Base-by-base conservation (phyloP, 2,113 vertebrate species). In the Microtus ochrogaster region DNA sequence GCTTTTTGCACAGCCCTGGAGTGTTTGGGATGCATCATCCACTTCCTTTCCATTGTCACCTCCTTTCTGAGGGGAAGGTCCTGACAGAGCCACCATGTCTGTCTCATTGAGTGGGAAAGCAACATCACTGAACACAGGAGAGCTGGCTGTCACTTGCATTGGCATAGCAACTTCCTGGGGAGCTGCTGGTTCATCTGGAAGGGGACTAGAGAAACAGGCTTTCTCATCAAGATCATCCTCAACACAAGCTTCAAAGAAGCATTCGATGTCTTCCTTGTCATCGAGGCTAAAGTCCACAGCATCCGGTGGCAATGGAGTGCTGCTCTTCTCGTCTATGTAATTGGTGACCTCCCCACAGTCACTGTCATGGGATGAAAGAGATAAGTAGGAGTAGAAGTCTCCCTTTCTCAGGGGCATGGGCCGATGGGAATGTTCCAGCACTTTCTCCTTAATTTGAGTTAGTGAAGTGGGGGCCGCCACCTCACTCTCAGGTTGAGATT, bases 331-430 rank as follows among this genome's bases (percentile, higher is more conserved):
- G 78, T 99, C 99, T 39, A 98, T 19, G 92, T 99, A 99, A 96
- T 95, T 99, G 96, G 98, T 99, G 96, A 99, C 99, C 95, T 99
- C 99, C n/a, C 99, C 99, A 92, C 99, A 99, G 98, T 99, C 99
- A 96, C 99, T 99, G 98, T 99, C 99, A 95, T 99, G 99, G 90
- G 99, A 99, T 89, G 99, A 99, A 95, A 99, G 99, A 22, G 99
- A 99, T 96, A 99, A 98, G 93, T 99, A 99, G 93, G 99, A 99
- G 98, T 99, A 99, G 97, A 99, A 99, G 98, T 99, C 99, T 9
- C 99, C 99, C 90, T 99, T 99, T 74, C 99, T 99, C 74, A 99
- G 98, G 83, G 99, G 99, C 74, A 99, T 99, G 95, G 99, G 99
- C 87, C 99, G 98, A 94, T 99, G 99, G 97, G 99, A 99, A 97